Evolutionary conservation across 2,888 invertebrate species (phyloP).

Genomic region (Drosophila sordidapex): DNA sequence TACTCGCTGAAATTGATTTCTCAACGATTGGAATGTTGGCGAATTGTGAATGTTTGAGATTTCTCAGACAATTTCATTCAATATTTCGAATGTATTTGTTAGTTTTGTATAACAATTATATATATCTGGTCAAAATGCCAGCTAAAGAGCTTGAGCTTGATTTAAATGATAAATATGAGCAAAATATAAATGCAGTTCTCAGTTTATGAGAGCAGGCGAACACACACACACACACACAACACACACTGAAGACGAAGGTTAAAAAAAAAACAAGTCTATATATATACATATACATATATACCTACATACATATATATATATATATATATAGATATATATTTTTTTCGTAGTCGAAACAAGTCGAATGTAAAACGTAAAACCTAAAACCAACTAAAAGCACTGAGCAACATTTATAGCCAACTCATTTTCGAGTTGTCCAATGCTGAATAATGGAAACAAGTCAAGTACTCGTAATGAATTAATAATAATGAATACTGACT

Average conservation of each 20-base stretch:
- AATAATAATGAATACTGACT: slow-evolving; percentile 40
- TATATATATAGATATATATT: slow-evolving; percentile 32
- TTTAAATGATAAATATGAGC: slow-evolving; percentile 16
- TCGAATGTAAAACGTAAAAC: slow-evolving; percentile 45
- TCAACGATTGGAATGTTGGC: slow-evolving; percentile 4
- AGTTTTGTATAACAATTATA: slow-evolving; percentile 23
- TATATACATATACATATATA: slow-evolving; percentile 28
- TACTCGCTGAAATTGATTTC: slow-evolving; percentile 16
- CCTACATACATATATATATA: slow-evolving; percentile 27
- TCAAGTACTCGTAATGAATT: slow-evolving; percentile 42
- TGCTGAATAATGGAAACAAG: slow-evolving; percentile 67
- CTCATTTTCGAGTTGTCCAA: slow-evolving; percentile 74
- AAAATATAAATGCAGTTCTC: slow-evolving; percentile 18
- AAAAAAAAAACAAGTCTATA: slow-evolving; percentile 30
- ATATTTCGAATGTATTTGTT: slow-evolving; percentile 25
- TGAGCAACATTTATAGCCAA: slow-evolving; percentile 59
- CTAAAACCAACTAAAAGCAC: slow-evolving; percentile 60
- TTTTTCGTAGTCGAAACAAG: slow-evolving; percentile 51
- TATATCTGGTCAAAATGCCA: slow-evolving; percentile 29
- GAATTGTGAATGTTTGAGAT: slow-evolving; percentile 26
- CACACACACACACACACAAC: neutral
- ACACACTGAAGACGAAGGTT: slow-evolving; percentile 47
- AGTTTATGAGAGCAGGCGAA: slow-evolving; percentile 21
- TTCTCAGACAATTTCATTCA: slow-evolving; percentile 13
- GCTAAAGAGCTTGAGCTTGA: slow-evolving; percentile 58